Percentiles rank a stretch among this genome's conserved stretches.
Evolutionary conservation across 2,888 invertebrate species (phyloP).

Genomic region (Helleia helle): DNA sequence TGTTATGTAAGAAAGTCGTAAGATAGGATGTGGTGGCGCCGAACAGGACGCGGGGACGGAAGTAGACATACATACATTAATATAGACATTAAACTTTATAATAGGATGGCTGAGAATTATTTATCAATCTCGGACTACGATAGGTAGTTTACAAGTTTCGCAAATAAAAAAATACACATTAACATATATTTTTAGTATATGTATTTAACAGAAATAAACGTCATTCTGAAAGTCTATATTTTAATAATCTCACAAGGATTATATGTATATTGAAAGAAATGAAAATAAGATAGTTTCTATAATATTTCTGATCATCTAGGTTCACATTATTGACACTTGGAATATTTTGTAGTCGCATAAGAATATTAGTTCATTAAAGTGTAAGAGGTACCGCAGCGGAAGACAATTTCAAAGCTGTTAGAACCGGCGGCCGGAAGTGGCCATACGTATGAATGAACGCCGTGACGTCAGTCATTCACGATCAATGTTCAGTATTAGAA

Average conservation of each 20-base stretch:
- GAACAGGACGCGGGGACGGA: slow-evolving; percentile 49
- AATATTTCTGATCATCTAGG: too few relatives aligned
- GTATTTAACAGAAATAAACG: too few relatives aligned
- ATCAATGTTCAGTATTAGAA: slow-evolving; percentile 11
- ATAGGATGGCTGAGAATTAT: neutral
- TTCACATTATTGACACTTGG: too few relatives aligned
- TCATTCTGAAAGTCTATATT: slow-evolving; percentile 1
- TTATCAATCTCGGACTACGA: neutral
- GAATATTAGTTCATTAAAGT: slow-evolving; percentile 14
- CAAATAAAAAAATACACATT: too few relatives aligned
- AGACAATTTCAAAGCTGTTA: slow-evolving; percentile 27
- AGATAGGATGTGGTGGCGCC: slow-evolving; percentile 63
- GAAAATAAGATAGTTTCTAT: too few relatives aligned
- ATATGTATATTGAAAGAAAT: too few relatives aligned
- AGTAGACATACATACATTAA: slow-evolving; percentile 8
- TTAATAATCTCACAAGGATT: too few relatives aligned
- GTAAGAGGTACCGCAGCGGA: slow-evolving; percentile 19
- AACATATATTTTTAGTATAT: too few relatives aligned
- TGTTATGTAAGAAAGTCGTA: slow-evolving; percentile 3
- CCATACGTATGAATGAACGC: slow-evolving; percentile 31
- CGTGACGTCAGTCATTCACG: slow-evolving; percentile 37
- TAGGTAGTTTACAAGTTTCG: too few relatives aligned
- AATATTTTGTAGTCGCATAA: slow-evolving; percentile 7
- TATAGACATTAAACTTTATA: slow-evolving; percentile 7
- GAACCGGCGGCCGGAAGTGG: slow-evolving; percentile 47